These are phyloP conservation scores for Eupeodes luniger DNA, from an alignment of 2,888 invertebrate genomes.

Conservation along the genomic window DNA sequence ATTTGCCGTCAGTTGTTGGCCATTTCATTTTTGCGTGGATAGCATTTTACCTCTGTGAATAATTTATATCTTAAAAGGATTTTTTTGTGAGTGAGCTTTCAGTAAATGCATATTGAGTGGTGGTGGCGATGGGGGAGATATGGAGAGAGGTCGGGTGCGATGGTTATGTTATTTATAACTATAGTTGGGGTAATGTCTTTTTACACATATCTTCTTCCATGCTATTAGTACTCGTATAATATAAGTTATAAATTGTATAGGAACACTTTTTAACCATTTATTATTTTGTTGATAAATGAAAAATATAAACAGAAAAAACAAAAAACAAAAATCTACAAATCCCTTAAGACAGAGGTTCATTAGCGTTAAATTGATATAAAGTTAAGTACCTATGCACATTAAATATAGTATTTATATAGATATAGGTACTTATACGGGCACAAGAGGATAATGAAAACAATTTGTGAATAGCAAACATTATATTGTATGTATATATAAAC, in stretches of 20 bases:
- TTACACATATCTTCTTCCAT: conserved; percentile 41
- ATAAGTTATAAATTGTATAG: background rate
- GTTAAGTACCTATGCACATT: background rate
- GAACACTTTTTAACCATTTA: background rate
- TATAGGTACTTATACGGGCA: background rate
- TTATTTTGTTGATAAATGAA: conserved; percentile 26
- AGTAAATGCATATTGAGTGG: conserved; percentile 75
- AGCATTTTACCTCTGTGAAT: conserved; percentile 74
- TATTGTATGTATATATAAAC: too few relatives aligned
- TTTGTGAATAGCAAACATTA: background rate
- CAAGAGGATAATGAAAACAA: conserved; percentile 14
- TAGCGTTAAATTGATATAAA: conserved; percentile 58
- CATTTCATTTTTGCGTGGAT: conserved; percentile 76
- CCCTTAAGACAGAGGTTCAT: conserved; percentile 53
- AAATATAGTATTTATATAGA: background rate
- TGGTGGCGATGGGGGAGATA: conserved; percentile 4
- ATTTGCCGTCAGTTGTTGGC: conserved; percentile 60
- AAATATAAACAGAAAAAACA: background rate
- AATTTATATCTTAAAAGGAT: conserved; percentile 76
- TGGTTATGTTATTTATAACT: conserved; percentile 32
- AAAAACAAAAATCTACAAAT: background rate
- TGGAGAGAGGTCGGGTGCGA: background rate
- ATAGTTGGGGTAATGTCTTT: conserved; percentile 71
- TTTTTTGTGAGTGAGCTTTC: conserved; percentile 70
- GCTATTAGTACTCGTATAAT: background rate